phyloP scores from a whole-genome alignment of 2,113 vertebrate genomes.

The Pachypanchax playfairii region DNA sequence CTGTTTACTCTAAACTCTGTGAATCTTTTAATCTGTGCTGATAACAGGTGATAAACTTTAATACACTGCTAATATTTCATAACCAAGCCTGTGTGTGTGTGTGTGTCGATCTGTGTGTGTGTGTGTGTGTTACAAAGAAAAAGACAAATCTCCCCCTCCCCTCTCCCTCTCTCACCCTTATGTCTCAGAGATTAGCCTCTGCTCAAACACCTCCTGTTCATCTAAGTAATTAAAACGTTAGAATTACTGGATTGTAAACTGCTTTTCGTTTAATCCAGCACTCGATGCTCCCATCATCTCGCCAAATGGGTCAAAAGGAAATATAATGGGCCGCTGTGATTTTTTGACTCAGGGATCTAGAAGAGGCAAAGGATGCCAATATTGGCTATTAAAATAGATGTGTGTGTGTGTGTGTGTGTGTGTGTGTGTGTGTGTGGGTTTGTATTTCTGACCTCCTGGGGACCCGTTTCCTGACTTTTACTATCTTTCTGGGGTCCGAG shows the following conservation, averaged over 20 bases:
- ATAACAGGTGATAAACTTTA: slow-evolving; percentile 72
- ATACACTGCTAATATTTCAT: slow-evolving; percentile 59
- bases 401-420: slow-evolving; percentile 29
- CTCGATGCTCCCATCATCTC: slow-evolving; percentile 61
- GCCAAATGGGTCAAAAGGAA: slow-evolving; percentile 80
- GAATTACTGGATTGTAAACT: slow-evolving; percentile 80
- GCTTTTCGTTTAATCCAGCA: slow-evolving; percentile 76
- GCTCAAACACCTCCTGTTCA: slow-evolving; percentile 80
- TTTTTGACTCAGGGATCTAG: slow-evolving; percentile 75
- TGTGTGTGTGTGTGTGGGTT: slow-evolving; percentile 32
- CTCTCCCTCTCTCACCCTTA: slow-evolving; percentile 52
- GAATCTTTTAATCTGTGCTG: slow-evolving; percentile 70
- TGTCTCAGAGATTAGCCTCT: slow-evolving; percentile 79
- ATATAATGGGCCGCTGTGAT: slow-evolving; percentile 76
- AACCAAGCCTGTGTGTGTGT: slow-evolving; percentile 41
- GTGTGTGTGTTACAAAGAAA: slow-evolving; percentile 53
- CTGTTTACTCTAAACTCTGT: slow-evolving; percentile 33
- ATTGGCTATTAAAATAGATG: slow-evolving; percentile 73
- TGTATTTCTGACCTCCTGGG: too few relatives aligned
- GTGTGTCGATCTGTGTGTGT: slow-evolving; percentile 34
- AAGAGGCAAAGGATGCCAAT: slow-evolving; percentile 76
- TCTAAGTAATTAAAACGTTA: slow-evolving; percentile 81
- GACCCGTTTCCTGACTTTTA: too few relatives aligned
- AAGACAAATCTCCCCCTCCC: slow-evolving; percentile 55
- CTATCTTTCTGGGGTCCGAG: too few relatives aligned